Evolutionary conservation across 2,888 invertebrate species (phyloP).

Genomic region (Gastrophysa polygoni): DNA sequence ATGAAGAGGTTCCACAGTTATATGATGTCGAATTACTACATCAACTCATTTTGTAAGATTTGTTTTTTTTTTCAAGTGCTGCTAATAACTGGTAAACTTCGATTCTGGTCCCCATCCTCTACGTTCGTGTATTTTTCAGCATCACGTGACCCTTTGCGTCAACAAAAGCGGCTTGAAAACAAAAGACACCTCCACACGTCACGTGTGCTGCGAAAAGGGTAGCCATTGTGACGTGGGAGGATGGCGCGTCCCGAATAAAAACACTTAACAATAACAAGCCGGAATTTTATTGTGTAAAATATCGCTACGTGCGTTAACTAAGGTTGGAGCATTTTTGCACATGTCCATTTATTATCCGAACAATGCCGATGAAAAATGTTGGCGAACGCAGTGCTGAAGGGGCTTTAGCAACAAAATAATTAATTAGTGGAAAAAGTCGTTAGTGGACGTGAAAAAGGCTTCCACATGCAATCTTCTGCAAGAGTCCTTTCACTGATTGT

Average conservation of each 20-base stretch:
- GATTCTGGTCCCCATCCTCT: background rate
- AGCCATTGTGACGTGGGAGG: slow-evolving; percentile 27
- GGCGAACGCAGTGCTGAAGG: slow-evolving; percentile 16
- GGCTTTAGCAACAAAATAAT: slow-evolving; percentile 10
- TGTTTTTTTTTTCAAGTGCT: too few relatives aligned
- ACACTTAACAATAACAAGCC: slow-evolving; percentile 25
- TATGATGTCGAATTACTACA: too few relatives aligned
- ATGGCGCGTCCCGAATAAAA: slow-evolving; percentile 25
- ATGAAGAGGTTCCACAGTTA: too few relatives aligned
- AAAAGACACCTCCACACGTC: slow-evolving; percentile 35
- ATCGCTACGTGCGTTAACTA: slow-evolving; percentile 31
- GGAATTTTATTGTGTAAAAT: slow-evolving; percentile 29
- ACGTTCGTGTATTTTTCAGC: slow-evolving; percentile 1
- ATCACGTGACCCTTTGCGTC: slow-evolving; percentile 39
- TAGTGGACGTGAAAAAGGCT: background rate
- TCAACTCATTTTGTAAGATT: too few relatives aligned
- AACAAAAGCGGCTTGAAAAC: slow-evolving; percentile 41
- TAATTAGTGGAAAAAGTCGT: slow-evolving; percentile 5
- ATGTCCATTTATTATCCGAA: slow-evolving; percentile 35
- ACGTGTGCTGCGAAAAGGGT: slow-evolving; percentile 30
- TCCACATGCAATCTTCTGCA: too few relatives aligned
- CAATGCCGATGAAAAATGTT: slow-evolving; percentile 34
- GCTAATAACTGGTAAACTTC: background rate
- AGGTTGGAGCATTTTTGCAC: slow-evolving; percentile 34
- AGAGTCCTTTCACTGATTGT: too few relatives aligned